These are phyloP conservation scores for Mastomys natalensis DNA, from an alignment of 2,113 vertebrate genomes.

Conservation along the genomic window DNA sequence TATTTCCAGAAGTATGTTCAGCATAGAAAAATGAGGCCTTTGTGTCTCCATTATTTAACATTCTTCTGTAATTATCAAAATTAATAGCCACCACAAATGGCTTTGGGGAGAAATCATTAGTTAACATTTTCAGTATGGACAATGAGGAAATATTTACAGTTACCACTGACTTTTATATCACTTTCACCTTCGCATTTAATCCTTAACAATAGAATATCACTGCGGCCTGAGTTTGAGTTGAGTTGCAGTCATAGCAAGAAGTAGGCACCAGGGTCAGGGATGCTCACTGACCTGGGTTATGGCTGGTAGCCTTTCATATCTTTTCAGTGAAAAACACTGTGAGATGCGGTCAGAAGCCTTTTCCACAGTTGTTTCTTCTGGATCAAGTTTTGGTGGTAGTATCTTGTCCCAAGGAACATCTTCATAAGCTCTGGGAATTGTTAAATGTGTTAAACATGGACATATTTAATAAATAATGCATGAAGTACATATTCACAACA, in stretches of 20 bases:
- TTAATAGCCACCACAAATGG: not conserved
- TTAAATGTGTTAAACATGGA: not conserved
- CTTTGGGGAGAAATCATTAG: not conserved
- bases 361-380: constrained; percentile 82
- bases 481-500: not conserved
- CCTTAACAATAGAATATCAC: not conserved
- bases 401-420: constrained; percentile 84
- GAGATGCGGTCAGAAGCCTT: constrained; percentile 82
- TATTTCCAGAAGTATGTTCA: not conserved
- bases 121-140: not conserved
- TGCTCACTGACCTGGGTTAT: constrained; percentile 85
- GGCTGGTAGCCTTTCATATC: constrained; percentile 82
- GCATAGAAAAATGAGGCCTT: not conserved
- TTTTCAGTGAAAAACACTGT: constrained; percentile 78
- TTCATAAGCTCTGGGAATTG: constrained; percentile 85
- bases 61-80: not conserved
- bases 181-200: not conserved
- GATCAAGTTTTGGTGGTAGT: constrained; percentile 79
- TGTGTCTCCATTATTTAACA: not conserved
- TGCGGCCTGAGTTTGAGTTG: not conserved
- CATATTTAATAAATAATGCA: not conserved
- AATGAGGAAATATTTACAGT: not conserved
- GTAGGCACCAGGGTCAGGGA: not conserved
- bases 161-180: not conserved
- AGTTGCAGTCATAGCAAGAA: not conserved